Evolutionary conservation across 1,140 invertebrate genomes (phyloP), one percentile per base, ranked within the genome.

Genomic region (Drosophila persimilis): DNA sequence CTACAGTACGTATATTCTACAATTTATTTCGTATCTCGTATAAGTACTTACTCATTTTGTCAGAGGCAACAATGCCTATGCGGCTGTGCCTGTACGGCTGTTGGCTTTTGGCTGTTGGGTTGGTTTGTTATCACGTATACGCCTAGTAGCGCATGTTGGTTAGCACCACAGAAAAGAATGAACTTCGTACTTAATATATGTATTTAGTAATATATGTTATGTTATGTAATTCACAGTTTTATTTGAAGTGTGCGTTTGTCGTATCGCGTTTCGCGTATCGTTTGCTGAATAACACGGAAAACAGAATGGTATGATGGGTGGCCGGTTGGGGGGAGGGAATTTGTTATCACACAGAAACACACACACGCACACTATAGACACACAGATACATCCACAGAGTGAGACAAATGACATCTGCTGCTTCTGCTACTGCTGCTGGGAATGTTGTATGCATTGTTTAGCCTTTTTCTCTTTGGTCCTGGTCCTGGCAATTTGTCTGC

Each of bases 101-200:
- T 24, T 24, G 43, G 15, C 24, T 59, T 39, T 35, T 51, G 48
- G 53, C 48, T 44, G 22, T 31, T 45, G 15, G 43, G 26, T 60
- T 50, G 52, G 46, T 64, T 61, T 60, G 35, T 31, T 74, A 81
- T 86, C 74, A 88, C 81, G 81, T 78, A 81, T 78, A 78, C 81
- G 81, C 77, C 83, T 81, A 86, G 70, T 63, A 13, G 83, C 58
- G 47, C 73, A 88, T 81, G 17, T 67, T 55, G 45, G 44, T 31
- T 75, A 66, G 72, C 72, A 74, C 71, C 31, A 9, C 72, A 41
- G 52, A 55, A 51, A 55, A 13, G 50, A 69, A 48, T 60, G 45
- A 47, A 53, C 73, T 39, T 13, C 11, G 43, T 65, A 41, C 70
- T 63, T 65, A 73, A 65, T 64, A 39, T 54, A 48, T 53, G 35